Evolutionary conservation across 2,888 invertebrate genomes (phyloP), one percentile per base, ranked within the genome.

Genomic region (Lasioglossum morio): DNA sequence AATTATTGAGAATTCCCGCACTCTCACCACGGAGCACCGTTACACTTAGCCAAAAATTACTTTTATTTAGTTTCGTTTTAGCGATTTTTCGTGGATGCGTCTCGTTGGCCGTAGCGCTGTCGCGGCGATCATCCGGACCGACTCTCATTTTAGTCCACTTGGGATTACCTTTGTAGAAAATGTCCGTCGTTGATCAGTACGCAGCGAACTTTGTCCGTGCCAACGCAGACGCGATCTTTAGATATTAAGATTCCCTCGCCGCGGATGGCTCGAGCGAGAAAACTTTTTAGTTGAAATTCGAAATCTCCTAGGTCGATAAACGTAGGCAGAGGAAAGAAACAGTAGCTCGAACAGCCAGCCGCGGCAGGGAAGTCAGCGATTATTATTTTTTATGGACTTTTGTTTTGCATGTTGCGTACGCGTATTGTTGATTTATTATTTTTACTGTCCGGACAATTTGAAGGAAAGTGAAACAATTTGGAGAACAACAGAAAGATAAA

Each of bases 41-140:
- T 94, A 94, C 91, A 92, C 92, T 94, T 95, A 94, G 95, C 94
- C 95, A 95, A 95, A 95, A 95, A 94, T 94, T 95, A 95, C 92
- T 93, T 94, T 95, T 94, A 95, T 93, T 93, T 94, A 94, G 93
- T 92, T 92, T 92, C 85, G 87, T 88, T 91, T 87, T 88, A 91
- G 82, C 82, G 85, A 88, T 79, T 81, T 70, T 40, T 70, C 70
- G 85, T 81, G 75, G 82, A 86, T 66, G 43, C 60, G 79, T 86
- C 80, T 77, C 66, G 16, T 82, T 72, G 90, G 80, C 63, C 73
- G 77, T 27, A 53, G 37, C 12, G 75, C 60, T 34, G 8, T 72
- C 84, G 77, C 37, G 23, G 27, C 60, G 46, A 76, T 76, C 43
- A 48, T 60, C 34, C 16, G 43, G 43, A 80, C 63, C 30, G 69